phyloP scores from a whole-genome alignment of 1,140 invertebrate genomes.

The Cydia splendana region DNA sequence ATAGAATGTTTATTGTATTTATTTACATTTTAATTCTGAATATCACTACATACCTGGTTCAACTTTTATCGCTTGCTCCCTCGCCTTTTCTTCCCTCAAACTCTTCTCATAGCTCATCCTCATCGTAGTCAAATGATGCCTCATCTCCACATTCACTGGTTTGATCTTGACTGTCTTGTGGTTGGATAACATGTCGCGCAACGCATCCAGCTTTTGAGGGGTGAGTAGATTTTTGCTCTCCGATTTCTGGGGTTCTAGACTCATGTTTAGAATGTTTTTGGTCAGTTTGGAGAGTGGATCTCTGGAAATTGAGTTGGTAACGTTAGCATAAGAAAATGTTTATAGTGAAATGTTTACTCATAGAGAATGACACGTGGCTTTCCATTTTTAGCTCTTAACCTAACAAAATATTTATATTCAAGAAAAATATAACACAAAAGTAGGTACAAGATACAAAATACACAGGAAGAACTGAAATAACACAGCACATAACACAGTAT shows the following conservation, averaged over 20 bases:
- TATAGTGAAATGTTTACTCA: too few relatives aligned
- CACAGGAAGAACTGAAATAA: too few relatives aligned
- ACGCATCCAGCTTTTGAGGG: constrained; percentile 68
- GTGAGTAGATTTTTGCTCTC: constrained; percentile 54
- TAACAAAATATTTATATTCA: too few relatives aligned
- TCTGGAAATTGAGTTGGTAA: constrained; percentile 47
- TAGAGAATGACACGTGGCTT: too few relatives aligned
- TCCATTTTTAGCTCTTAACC: too few relatives aligned
- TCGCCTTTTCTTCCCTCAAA: constrained; percentile 50
- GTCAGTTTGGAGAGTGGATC: constrained; percentile 72
- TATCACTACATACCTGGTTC: not conserved
- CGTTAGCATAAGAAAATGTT: too few relatives aligned
- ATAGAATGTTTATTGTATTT: too few relatives aligned
- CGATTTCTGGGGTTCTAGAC: constrained; percentile 63
- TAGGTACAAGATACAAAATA: too few relatives aligned
- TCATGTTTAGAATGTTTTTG: constrained; percentile 76
- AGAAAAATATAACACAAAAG: too few relatives aligned
- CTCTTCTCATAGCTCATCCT: constrained; percentile 61
- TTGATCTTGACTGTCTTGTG: constrained; percentile 74
- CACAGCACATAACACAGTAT: too few relatives aligned
- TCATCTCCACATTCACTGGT: constrained; percentile 70
- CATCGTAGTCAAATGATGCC: constrained; percentile 61
- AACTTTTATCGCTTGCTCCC: not conserved
- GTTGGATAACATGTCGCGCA: constrained; percentile 71
- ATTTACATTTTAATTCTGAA: too few relatives aligned